phyloP scores from a whole-genome alignment of 2,888 invertebrate genomes.

The Xestia rhomboidea region DNA sequence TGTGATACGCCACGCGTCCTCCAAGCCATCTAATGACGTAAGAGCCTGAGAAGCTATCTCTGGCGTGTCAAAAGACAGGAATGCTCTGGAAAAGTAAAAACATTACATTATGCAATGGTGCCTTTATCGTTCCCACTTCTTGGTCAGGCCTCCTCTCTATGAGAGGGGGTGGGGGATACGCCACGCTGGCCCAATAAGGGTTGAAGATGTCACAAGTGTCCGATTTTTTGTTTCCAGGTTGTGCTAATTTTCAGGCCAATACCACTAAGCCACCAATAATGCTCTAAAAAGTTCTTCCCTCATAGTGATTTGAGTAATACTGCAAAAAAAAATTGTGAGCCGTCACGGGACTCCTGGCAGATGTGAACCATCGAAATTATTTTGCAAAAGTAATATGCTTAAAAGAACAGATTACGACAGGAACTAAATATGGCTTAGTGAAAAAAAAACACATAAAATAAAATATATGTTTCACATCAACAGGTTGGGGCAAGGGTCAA shows the following conservation, averaged over 20 bases:
- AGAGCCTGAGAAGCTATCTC: slow-evolving; percentile 97
- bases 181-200: not conserved
- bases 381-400: no score
- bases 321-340: no score
- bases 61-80: slow-evolving; percentile 97
- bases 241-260: not conserved
- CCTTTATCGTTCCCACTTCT: not conserved
- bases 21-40: slow-evolving; percentile 90
- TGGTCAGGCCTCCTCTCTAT: not conserved
- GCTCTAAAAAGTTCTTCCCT: not conserved
- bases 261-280: not conserved
- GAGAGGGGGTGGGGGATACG: not conserved
- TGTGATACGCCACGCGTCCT: slow-evolving; percentile 93
- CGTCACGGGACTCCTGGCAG: no score
- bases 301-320: not conserved
- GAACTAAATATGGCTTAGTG: no score
- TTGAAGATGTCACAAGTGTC: not conserved
- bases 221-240: not conserved
- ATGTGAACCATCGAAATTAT: no score
- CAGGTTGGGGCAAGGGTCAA: not conserved
- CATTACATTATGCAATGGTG: not conserved
- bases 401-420: no score
- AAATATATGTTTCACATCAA: no score
- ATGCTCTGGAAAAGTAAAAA: slow-evolving; percentile 93
- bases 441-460: no score